Percentiles rank a stretch among this genome's conserved stretches.
These are phyloP conservation scores for Borostomias antarcticus DNA, from an alignment of 2,797 vertebrate species.

Conservation along the genomic window DNA sequence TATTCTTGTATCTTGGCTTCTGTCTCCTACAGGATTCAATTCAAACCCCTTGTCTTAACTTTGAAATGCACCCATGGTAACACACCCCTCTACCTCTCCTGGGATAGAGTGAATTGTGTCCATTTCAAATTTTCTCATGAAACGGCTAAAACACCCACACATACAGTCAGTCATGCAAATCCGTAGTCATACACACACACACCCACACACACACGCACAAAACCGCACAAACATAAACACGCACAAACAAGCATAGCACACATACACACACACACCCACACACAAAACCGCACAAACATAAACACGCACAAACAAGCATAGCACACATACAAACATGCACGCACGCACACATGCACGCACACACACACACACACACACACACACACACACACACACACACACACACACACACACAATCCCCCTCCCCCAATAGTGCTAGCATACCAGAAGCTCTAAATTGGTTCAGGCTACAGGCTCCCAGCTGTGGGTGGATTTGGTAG, in stretches of 20 bases:
- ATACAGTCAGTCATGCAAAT: neutral
- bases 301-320: neutral
- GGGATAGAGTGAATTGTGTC: no score
- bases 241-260: neutral
- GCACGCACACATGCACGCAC: neutral
- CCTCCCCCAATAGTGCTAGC: constrained; percentile 14
- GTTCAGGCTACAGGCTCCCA: constrained; percentile 25
- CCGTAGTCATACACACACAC: neutral
- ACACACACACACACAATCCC: constrained; percentile 20
- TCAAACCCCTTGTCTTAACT: no score
- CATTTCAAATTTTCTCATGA: no score
- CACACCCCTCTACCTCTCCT: no score
- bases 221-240: no score
- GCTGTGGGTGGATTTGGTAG: constrained; percentile 31
- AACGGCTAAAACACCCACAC: no score
- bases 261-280: neutral
- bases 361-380: constrained; percentile 1
- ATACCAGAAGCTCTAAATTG: constrained; percentile 32
- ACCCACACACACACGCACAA: neutral
- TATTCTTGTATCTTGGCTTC: no score
- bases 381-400: constrained; percentile 21
- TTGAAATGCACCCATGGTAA: no score
- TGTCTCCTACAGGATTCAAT: no score
- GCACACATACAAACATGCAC: no score
- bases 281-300: neutral